Evolutionary conservation across 2,113 vertebrate species (phyloP), one percentile per base, ranked within the genome.

Genomic region (Rhizomys pruinosus): DNA sequence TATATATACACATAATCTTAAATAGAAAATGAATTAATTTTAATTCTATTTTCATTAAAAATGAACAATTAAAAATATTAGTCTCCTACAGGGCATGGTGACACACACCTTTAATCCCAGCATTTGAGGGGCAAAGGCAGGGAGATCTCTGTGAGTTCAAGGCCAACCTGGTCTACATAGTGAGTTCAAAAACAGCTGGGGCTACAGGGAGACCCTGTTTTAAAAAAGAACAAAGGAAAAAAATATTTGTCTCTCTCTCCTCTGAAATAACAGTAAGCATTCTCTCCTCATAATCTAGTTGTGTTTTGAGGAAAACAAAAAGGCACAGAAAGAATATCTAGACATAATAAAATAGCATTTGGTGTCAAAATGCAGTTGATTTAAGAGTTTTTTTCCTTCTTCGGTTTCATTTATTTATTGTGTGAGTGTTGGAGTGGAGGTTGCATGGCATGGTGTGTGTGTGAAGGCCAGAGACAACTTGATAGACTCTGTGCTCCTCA

Each of bases 1-100:
- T 80, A 44, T 6, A 61, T 3, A 81, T 17, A 88, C 37, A 34
- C 13, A 27, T 59, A 81, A 15, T 84, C 61, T 68, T 90, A 74
- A 76, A 15, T 76, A 59, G 72, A 57, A 80, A 57, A 37, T 87
- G 27, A 64, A 89, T 80, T 92, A 80, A 72, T 82, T 78, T 84
- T 68, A 78, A 78, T 44, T 91, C 37, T 84, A 42, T 86, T 91
- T 96, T 93, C 69, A 74, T 72, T 95, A 29, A 84, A 92, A 86
- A 25, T 68, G 19, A 25, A 37, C 4, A 93, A 12, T 25, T 80
- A 16, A 93, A 71, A 59, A 69, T 79, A 89, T 20, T 77, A 91
- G 55, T 66, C 5, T 34, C 7, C 17, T n/a, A n/a, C n/a, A n/a
- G n/a, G n/a, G n/a, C n/a, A n/a, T n/a, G n/a, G n/a, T n/a, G n/a